Evolutionary conservation across 92 coral and sea anemone species (phyloP).

Genomic region (Epizoanthus illoricatus): DNA sequence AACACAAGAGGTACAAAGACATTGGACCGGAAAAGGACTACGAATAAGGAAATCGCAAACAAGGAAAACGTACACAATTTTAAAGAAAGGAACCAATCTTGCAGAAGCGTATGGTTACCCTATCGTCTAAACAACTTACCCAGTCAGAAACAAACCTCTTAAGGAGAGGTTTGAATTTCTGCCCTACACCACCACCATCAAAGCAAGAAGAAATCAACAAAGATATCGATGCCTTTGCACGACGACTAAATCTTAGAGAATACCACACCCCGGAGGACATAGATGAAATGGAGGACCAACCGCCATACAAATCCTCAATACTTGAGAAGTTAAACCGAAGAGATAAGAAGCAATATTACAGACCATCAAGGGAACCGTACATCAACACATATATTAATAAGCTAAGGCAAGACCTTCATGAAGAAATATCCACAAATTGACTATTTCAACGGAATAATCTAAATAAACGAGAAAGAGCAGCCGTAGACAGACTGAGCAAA

Average conservation of each 20-base stretch:
- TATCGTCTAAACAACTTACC: neutral
- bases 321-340: slow-evolving; percentile 39
- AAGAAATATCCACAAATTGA: too few relatives aligned
- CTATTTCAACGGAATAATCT: too few relatives aligned
- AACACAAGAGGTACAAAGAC: slow-evolving; percentile 14
- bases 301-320: slow-evolving; percentile 27
- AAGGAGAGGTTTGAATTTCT: slow-evolving; percentile 26
- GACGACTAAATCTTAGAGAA: slow-evolving; percentile 36
- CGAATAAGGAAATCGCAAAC: slow-evolving; percentile 16
- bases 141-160: neutral
- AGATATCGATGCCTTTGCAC: slow-evolving; percentile 38
- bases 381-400: slow-evolving; percentile 31
- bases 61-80: slow-evolving; percentile 2
- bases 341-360: slow-evolving; percentile 16
- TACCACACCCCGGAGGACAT: slow-evolving; percentile 37
- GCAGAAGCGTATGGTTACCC: too few relatives aligned
- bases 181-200: neutral
- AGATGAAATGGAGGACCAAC: slow-evolving; percentile 27
- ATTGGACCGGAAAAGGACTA: slow-evolving; percentile 38
- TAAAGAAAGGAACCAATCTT: slow-evolving; percentile 24
- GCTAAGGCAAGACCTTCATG: too few relatives aligned
- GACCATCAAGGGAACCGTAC: slow-evolving; percentile 37
- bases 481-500: too few relatives aligned
- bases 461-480: too few relatives aligned
- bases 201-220: slow-evolving; percentile 21